phyloP scores from a whole-genome alignment of 2,888 invertebrate species.

The Drosophila colorata region DNA sequence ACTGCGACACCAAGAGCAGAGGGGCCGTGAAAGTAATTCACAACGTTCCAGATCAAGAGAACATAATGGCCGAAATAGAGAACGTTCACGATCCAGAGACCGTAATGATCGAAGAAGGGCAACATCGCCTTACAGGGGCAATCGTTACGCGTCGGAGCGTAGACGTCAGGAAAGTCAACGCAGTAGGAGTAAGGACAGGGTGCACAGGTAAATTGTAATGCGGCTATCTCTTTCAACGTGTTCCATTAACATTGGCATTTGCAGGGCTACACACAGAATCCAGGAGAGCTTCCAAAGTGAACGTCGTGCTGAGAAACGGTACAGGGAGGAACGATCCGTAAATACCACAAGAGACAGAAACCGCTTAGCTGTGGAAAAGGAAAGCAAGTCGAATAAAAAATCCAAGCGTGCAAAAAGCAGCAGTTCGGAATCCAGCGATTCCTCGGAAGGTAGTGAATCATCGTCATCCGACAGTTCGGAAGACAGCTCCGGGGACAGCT shows the following conservation, averaged over 20 bases:
- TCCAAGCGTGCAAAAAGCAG: slow-evolving; percentile 48
- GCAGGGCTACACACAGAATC: slow-evolving; percentile 1
- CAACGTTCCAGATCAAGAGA: slow-evolving; percentile 45
- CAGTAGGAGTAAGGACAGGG: slow-evolving; percentile 26
- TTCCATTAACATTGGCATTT: not conserved
- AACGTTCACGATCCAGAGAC: slow-evolving; percentile 23
- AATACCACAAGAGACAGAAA: slow-evolving; percentile 20
- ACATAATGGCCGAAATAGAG: slow-evolving; percentile 10
- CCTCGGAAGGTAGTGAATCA: slow-evolving; percentile 49
- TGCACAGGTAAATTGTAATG: slow-evolving; percentile 43
- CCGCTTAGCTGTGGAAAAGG: slow-evolving; percentile 20
- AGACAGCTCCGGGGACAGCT: slow-evolving; percentile 54
- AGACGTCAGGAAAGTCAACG: slow-evolving; percentile 22
- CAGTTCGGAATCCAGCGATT: slow-evolving; percentile 49
- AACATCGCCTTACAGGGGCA: slow-evolving; percentile 26
- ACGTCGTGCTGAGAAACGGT: not conserved
- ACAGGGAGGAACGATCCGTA: slow-evolving; percentile 3
- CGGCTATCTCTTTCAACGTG: not conserved
- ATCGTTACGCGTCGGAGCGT: slow-evolving; percentile 29
- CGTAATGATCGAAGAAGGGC: slow-evolving; percentile 18
- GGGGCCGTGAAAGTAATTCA: slow-evolving; percentile 25
- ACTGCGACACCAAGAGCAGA: slow-evolving; percentile 70
- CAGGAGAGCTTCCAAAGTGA: slow-evolving; percentile 13
- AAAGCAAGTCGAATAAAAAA: slow-evolving; percentile 59
- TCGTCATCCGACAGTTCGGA: slow-evolving; percentile 54